Evolutionary conservation across 2,888 invertebrate species (phyloP).

Genomic region (Amblyjoppa fuscipennis): DNA sequence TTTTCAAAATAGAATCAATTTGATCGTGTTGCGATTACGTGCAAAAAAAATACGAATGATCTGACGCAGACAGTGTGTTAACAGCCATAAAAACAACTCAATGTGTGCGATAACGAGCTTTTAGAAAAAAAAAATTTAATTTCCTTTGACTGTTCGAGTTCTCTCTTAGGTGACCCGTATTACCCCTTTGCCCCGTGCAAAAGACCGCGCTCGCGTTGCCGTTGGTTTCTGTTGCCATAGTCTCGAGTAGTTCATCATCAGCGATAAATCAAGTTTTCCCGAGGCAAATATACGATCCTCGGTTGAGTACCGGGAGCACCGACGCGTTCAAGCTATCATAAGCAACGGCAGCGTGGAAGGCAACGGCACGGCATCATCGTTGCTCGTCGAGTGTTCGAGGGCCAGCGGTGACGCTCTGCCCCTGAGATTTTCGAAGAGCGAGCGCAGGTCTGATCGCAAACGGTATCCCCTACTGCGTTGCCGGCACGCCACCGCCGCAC

Average conservation of each 20-base stretch:
- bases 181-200: constrained; percentile 1
- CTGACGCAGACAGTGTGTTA: not conserved
- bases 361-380: not conserved
- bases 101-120: not conserved
- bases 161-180: not conserved
- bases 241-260: constrained; percentile 49
- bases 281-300: constrained; percentile 59
- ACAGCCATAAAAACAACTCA: not conserved
- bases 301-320: constrained; percentile 53
- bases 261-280: constrained; percentile 68
- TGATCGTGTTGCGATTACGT: too few species aligned
- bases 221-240: constrained; percentile 11
- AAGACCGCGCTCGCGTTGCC: not conserved
- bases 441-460: constrained; percentile 41
- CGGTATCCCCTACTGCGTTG: constrained; percentile 35
- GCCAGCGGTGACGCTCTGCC: constrained; percentile 1
- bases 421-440: constrained; percentile 9
- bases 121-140: not conserved
- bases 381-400: constrained; percentile 36
- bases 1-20: too few species aligned
- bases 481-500: constrained; percentile 12
- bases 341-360: constrained; percentile 18
- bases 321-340: constrained; percentile 40
- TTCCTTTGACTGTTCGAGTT: not conserved
- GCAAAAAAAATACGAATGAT: not conserved